Percentiles rank a stretch among this genome's conserved stretches.
Evolutionary conservation across 1,140 invertebrate species (phyloP).

Genomic region (Chelonus insularis): DNA sequence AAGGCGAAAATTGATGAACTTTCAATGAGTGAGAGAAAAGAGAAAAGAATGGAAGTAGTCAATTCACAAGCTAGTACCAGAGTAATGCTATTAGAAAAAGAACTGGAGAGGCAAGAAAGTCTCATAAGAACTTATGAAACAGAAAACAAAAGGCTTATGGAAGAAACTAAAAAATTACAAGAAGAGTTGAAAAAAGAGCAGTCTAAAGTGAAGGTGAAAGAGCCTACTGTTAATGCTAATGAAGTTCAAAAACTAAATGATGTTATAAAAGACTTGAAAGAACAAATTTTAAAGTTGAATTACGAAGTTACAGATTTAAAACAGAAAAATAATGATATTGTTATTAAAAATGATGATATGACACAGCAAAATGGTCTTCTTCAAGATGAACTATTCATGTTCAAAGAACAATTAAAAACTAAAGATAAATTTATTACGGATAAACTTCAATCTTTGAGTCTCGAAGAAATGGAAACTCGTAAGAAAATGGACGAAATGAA

Average conservation of each 20-base stretch:
- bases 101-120: constrained; percentile 51
- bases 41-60: constrained; percentile 32
- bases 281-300: constrained; percentile 47
- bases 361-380: constrained; percentile 48
- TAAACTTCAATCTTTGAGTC: constrained; percentile 48
- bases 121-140: constrained; percentile 49
- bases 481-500: constrained; percentile 52
- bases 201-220: constrained; percentile 36
- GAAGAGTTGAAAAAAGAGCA: constrained; percentile 44
- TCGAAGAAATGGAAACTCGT: constrained; percentile 45
- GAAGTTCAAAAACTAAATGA: constrained; percentile 44
- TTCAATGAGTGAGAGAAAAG: constrained; percentile 35
- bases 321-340: constrained; percentile 46
- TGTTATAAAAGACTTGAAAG: constrained; percentile 50
- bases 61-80: constrained; percentile 35
- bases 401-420: constrained; percentile 52
- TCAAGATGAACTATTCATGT: constrained; percentile 55
- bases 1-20: constrained; percentile 52
- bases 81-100: constrained; percentile 43
- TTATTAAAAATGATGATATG: constrained; percentile 50
- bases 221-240: constrained; percentile 19
- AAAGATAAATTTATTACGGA: constrained; percentile 56
- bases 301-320: constrained; percentile 47
- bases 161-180: constrained; percentile 47
- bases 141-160: constrained; percentile 51